Base-by-base conservation (phyloP, 2,888 invertebrate genomes). In the Mesoligia furuncula region DNA sequence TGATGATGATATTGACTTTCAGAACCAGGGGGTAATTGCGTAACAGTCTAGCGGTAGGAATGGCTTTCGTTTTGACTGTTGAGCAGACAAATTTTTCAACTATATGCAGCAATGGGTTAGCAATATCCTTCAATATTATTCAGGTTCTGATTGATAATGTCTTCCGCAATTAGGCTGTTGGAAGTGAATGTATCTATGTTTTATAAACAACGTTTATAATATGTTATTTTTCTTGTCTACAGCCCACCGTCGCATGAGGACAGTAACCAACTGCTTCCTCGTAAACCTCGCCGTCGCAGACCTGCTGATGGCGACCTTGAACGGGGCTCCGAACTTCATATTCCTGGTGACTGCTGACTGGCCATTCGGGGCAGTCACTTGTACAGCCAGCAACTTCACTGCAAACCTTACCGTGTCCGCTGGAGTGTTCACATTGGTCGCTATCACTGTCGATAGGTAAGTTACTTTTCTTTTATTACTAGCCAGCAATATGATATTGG, bases 361-460 rank as follows among this genome's bases (percentile, higher is more conserved):
- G 99, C 98, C 98, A 48, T 99, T 99, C 90, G 99, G 99, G 1
- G 95, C 97, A 13, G 96, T 97, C 90, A 98, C 99, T 89, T 99
- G 99, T 94, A 98, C 98, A 75, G 98, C 99, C 73, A 98, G 98
- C 94, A 98, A 98, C 95, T 99, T 99, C 93, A 98, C 99, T 83
- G 98, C 99, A 0, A 98, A 98, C 90, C 98, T 99, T 39, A 99
- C 99, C 0, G 99, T 99, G 2, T 98, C 99, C 0, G 98, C 99
- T 17, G 98, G 99, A 82, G 99, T 99, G 0, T 98, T 99, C 92
- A 99, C 99, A 0, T 97, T 99, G 87, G 98, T 99, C 77, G 99
- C 99, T 75, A 99, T 99, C 88, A 98, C 99, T 57, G 98, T 99
- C 87, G 99, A 99, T 95, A 98, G 99, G 99, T 99, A 94, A 96